Conservation (phyloP, 2,888 invertebrate genomes). For the Eupithecia abbreviata region DNA sequence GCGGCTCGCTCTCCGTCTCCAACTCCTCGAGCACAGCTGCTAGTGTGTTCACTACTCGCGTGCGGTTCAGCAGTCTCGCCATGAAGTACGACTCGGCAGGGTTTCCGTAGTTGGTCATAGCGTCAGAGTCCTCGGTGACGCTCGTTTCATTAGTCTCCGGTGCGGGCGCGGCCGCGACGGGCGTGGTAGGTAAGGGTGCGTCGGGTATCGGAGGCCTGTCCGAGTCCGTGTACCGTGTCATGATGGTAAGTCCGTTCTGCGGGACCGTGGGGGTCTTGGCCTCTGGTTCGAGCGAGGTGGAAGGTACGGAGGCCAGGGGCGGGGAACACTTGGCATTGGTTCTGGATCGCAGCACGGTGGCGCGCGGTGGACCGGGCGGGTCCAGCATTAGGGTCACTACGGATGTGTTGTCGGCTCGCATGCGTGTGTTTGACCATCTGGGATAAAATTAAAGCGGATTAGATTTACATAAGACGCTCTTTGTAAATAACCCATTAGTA, state of each 20-base stretch:
- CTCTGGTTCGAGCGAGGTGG: conserved; percentile 37
- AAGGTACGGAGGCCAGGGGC: conserved; percentile 36
- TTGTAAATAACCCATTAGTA: neutral
- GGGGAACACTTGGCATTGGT: conserved; percentile 47
- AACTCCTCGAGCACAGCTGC: conserved; percentile 74
- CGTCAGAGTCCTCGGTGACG: conserved; percentile 52
- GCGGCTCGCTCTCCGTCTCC: conserved; percentile 44
- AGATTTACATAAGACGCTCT: neutral
- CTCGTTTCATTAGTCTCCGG: conserved; percentile 48
- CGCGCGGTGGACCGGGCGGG: conserved; percentile 92
- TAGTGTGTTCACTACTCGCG: conserved; percentile 71
- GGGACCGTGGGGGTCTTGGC: conserved; percentile 57
- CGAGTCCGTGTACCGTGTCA: conserved; percentile 77
- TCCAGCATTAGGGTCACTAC: conserved; percentile 96
- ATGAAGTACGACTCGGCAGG: conserved; percentile 80
- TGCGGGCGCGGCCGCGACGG: conserved; percentile 64
- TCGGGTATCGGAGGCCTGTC: conserved; percentile 49
- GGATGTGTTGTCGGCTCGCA: conserved; percentile 98
- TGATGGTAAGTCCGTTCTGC: conserved; percentile 77
- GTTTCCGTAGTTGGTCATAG: conserved; percentile 75
- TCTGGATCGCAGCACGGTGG: conserved; percentile 83
- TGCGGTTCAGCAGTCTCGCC: conserved; percentile 72
- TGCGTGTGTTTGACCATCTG: conserved; percentile 91
- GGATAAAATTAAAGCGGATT: conserved; percentile 1
- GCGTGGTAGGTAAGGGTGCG: conserved; percentile 52